Evolutionary conservation across 2,797 vertebrate species (phyloP), one percentile per base, ranked within the genome.

Genomic region (Gallirallus australis): DNA sequence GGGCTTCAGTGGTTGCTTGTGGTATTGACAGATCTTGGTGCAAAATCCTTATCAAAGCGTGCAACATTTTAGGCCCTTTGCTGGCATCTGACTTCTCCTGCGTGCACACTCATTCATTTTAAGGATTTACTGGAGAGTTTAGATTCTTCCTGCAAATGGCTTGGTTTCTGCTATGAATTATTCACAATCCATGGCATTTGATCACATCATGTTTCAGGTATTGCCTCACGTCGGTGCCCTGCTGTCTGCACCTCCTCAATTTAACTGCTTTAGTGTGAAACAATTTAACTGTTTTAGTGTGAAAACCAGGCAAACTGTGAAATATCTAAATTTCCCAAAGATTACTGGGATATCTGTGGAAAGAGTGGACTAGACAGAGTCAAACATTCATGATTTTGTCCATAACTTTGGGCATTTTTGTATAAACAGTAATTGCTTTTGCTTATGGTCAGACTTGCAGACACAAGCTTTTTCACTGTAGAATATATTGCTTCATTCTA

Each of bases 71-170:
- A 53, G 33, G 35, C 39, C 18, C 20, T 86, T 83, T 37, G 8
- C 47, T 71, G 48, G 16, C 2, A 0, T 80, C 23, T 80, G n/a
- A 30, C 54, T 86, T 70, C 33, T 73, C 25, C 42, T 24, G 6
- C 2, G 1, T 28, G 18, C 12, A 4, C 14, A 1, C 57, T 68
- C 20, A n/a, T 79, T 56, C 57, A 52, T 89, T 84, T 61, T 60
- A 61, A 86, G 52, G 70, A 61, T 92, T 96, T 56, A 33, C 24
- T 77, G 35, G 23, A 64, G 73, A 39, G 24, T 89, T 89, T 23
- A 47, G 42, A 24, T 68, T 66, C n/a, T 86, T 86, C 23, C 45
- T 73, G 54, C 50, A 66, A 70, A 39, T 82, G 37, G 16, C 50
- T 66, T 40, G 8, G 25, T 47, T 93, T 90, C 42, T 94, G 56